Evolutionary conservation across 2,797 vertebrate genomes (phyloP).

Genomic region (Poecilia wingei): DNA sequence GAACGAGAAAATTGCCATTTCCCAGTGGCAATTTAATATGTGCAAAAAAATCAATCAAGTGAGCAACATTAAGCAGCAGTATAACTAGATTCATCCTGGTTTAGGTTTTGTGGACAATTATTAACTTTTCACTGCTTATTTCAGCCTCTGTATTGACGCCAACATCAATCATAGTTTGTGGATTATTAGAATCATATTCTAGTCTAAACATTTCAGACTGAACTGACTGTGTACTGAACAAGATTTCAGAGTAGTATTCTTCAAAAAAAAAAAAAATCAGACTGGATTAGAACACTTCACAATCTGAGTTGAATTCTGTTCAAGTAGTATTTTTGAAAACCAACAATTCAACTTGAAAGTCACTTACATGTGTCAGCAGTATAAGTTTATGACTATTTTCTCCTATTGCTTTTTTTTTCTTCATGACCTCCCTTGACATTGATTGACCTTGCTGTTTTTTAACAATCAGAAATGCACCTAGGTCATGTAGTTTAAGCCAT

Average conservation of each 20-base stretch:
- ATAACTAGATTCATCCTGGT: background rate
- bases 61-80: background rate
- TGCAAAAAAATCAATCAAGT: slow-evolving; percentile 2
- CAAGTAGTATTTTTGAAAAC: background rate
- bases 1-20: background rate
- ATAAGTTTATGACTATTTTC: background rate
- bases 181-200: background rate
- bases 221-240: background rate
- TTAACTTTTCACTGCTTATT: background rate
- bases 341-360: background rate
- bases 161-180: background rate
- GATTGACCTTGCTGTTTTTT: background rate
- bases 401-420: background rate
- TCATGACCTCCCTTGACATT: background rate
- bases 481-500: background rate
- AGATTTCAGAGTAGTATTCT: background rate
- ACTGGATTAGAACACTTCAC: background rate
- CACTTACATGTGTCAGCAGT: background rate
- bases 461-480: background rate
- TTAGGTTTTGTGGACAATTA: background rate
- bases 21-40: background rate
- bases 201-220: background rate
- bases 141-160: background rate
- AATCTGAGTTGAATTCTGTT: background rate
- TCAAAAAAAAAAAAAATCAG: background rate